phyloP scores from a whole-genome alignment of 2,888 invertebrate genomes.

The Rhaphigaster nebulosa region DNA sequence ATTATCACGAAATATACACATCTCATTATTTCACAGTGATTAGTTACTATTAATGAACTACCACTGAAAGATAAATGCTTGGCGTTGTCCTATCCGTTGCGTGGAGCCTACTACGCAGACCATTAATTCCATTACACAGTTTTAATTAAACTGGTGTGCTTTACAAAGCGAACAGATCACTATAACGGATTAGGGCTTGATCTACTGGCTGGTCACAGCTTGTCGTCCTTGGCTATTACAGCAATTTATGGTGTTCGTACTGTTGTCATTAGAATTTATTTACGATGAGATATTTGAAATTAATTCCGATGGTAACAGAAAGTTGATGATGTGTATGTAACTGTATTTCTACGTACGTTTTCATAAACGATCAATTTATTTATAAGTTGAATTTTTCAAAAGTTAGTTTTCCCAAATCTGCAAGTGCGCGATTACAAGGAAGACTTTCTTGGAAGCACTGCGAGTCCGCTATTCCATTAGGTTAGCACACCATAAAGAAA shows the following conservation, averaged over 20 bases:
- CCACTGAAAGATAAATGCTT: background rate
- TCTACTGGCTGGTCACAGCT: background rate
- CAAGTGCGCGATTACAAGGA: too few relatives aligned
- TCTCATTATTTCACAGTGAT: background rate
- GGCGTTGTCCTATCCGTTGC: background rate
- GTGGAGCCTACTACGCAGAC: background rate
- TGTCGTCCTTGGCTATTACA: background rate
- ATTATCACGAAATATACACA: too few relatives aligned
- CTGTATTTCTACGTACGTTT: too few relatives aligned
- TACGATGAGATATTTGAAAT: background rate
- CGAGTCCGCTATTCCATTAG: too few relatives aligned
- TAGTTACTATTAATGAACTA: background rate
- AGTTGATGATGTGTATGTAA: too few relatives aligned
- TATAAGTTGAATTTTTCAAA: too few relatives aligned
- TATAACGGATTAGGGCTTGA: constrained; percentile 3
- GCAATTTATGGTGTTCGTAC: background rate
- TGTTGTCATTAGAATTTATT: background rate
- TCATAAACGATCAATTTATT: too few relatives aligned
- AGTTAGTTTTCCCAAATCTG: too few relatives aligned
- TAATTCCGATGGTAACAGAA: too few relatives aligned
- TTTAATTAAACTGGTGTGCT: constrained; percentile 1
- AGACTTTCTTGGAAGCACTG: too few relatives aligned
- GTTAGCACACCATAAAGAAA: too few relatives aligned
- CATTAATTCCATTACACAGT: constrained; percentile 11
- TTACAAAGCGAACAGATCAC: background rate